A percentile compares a stretch with the other conserved stretches of the same genome.
Conservation (phyloP, 2,113 vertebrate species). For the Tychaedon coryphoeus region DNA sequence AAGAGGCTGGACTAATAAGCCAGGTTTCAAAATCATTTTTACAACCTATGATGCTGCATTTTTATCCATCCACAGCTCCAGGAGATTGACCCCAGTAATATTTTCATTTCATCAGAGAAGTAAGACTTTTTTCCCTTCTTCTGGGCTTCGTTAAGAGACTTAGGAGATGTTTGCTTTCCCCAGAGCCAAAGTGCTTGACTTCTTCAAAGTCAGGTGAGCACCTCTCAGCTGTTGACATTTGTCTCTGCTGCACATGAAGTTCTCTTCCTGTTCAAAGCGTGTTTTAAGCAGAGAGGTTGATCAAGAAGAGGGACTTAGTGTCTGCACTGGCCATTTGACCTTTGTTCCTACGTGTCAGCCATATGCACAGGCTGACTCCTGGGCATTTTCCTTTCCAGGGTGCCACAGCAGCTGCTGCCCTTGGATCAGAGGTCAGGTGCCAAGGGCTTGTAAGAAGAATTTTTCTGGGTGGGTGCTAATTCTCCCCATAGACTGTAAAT, state of each 20-base stretch:
- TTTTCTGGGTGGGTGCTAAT: neutral
- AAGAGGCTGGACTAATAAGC: neutral
- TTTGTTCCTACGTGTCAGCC: neutral
- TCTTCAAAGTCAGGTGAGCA: neutral
- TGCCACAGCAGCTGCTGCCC: neutral
- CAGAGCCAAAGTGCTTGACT: neutral
- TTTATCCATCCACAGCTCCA: neutral
- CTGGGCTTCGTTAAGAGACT: neutral
- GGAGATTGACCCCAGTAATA: neutral
- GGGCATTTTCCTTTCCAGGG: neutral
- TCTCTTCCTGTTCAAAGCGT: neutral
- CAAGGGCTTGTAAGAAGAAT: neutral
- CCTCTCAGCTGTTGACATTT: neutral
- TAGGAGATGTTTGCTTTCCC: neutral
- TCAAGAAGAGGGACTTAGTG: neutral
- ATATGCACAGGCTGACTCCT: fast-evolving
- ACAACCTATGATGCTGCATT: neutral
- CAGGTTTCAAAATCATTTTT: neutral
- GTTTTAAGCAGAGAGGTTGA: neutral
- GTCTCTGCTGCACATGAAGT: neutral
- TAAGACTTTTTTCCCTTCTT: neutral
- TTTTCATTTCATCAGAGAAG: neutral
- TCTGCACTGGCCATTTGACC: neutral
- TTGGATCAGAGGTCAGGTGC: neutral
- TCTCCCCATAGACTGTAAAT: neutral